Conservation (phyloP, 1,140 invertebrate genomes). For the Leptoteleia sp. region DNA sequence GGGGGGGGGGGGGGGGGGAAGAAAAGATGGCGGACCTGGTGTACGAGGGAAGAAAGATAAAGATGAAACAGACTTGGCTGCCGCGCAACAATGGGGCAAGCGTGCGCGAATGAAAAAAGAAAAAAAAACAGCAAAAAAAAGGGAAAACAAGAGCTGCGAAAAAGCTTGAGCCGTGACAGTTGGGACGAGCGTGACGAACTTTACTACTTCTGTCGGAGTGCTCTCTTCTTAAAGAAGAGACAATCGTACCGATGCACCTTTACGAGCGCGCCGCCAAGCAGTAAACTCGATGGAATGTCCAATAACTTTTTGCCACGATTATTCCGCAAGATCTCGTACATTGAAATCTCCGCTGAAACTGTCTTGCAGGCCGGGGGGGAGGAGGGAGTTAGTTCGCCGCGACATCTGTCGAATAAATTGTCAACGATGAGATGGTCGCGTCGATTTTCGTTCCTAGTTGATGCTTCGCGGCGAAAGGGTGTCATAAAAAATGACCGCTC, state of each 20-base stretch:
- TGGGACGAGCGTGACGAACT: slow-evolving; percentile 40
- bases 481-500: too few relatives aligned
- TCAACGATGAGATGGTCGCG: slow-evolving; percentile 3
- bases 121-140: too few relatives aligned
- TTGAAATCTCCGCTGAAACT: slow-evolving; percentile 24
- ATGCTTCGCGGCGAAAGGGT: too few relatives aligned
- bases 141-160: slow-evolving; percentile 11
- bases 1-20: background rate
- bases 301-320: slow-evolving; percentile 44
- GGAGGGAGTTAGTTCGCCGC: slow-evolving; percentile 7
- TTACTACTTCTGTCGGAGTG: slow-evolving; percentile 37
- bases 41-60: slow-evolving; percentile 15
- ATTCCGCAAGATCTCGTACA: slow-evolving; percentile 30
- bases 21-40: background rate
- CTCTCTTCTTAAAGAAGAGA: slow-evolving; percentile 45
- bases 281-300: slow-evolving; percentile 39
- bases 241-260: slow-evolving; percentile 48
- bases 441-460: background rate
- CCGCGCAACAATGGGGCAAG: slow-evolving; percentile 7
- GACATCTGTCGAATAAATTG: slow-evolving; percentile 2
- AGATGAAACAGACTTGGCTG: too few relatives aligned
- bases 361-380: slow-evolving; percentile 37
- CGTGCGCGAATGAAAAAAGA: slow-evolving; percentile 26
- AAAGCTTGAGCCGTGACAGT: slow-evolving; percentile 15
- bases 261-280: slow-evolving; percentile 39